A percentile compares a stretch with the other conserved stretches of the same genome.
These are phyloP conservation scores for Oscheius sp. DNA, from an alignment of 2,888 invertebrate species.

Conservation along the genomic window DNA sequence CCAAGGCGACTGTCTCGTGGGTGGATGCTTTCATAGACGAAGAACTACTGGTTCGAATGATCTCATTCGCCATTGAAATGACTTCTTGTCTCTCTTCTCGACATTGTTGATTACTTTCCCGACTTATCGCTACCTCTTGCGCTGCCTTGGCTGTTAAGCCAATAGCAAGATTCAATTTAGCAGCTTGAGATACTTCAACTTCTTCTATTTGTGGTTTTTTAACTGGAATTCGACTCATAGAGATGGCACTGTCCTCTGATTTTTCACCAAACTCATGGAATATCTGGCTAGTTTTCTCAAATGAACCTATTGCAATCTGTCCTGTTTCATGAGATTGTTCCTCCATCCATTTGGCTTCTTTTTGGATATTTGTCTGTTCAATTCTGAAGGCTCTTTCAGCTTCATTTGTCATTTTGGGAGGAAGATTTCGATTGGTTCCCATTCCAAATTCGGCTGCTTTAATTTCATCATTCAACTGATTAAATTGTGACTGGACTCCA, in stretches of 20 bases:
- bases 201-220: constrained; percentile 3
- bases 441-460: constrained; percentile 12
- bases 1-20: not conserved
- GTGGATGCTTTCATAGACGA: not conserved
- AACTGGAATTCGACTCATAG: constrained; percentile 31
- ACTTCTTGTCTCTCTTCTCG: not conserved
- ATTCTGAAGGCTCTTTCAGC: constrained; percentile 5
- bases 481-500: not conserved
- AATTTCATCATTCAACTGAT: not conserved
- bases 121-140: not conserved
- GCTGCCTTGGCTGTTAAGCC: not conserved
- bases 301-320: not conserved
- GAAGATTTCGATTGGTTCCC: constrained; percentile 14
- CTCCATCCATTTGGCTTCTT: not conserved
- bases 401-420: not conserved
- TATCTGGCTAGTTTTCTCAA: constrained; percentile 1
- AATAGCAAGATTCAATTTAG: not conserved
- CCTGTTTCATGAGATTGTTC: not conserved
- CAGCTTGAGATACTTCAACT: not conserved
- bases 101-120: not conserved
- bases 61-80: not conserved
- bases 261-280: constrained; percentile 38
- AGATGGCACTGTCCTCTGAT: constrained; percentile 25
- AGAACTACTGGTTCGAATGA: not conserved
- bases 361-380: constrained; percentile 4